Conservation (phyloP, 2,113 vertebrate species). For the Ascaphus truei region DNA sequence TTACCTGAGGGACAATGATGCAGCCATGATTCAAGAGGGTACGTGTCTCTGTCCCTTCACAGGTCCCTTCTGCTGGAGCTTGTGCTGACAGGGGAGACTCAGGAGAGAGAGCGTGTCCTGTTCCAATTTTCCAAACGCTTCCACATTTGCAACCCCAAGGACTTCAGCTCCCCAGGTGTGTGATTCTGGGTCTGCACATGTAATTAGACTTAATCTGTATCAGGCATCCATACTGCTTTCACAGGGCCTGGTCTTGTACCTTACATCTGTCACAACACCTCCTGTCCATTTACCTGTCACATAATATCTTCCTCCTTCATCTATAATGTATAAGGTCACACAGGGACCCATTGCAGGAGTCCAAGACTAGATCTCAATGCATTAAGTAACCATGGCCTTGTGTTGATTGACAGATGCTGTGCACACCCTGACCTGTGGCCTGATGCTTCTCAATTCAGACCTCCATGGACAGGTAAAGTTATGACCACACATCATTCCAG, state of each 20-base stretch:
- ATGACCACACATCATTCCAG: too few relatives aligned
- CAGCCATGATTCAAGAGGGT: neutral
- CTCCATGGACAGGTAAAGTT: slow-evolving; percentile 80
- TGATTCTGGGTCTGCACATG: neutral
- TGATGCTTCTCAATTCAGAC: slow-evolving; percentile 90
- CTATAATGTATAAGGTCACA: neutral
- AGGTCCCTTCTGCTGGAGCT: slow-evolving; percentile 89
- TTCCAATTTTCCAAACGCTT: slow-evolving; percentile 84
- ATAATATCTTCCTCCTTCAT: neutral
- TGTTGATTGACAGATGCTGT: slow-evolving; percentile 57
- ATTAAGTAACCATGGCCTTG: neutral
- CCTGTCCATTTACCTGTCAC: neutral
- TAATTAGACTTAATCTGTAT: neutral
- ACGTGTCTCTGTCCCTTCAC: slow-evolving; percentile 15
- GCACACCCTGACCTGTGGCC: slow-evolving; percentile 79
- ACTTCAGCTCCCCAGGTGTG: slow-evolving; percentile 71
- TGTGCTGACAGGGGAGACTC: slow-evolving; percentile 88
- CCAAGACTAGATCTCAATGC: neutral
- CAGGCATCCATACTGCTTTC: neutral
- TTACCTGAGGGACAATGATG: too few relatives aligned
- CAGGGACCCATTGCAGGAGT: neutral
- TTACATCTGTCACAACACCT: too few relatives aligned
- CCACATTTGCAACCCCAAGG: slow-evolving; percentile 81
- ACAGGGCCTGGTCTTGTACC: neutral
- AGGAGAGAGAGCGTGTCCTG: slow-evolving; percentile 91